Evolutionary conservation across 1,140 invertebrate species (phyloP), one percentile per base, ranked within the genome.

Genomic region (Ips nitidus): DNA sequence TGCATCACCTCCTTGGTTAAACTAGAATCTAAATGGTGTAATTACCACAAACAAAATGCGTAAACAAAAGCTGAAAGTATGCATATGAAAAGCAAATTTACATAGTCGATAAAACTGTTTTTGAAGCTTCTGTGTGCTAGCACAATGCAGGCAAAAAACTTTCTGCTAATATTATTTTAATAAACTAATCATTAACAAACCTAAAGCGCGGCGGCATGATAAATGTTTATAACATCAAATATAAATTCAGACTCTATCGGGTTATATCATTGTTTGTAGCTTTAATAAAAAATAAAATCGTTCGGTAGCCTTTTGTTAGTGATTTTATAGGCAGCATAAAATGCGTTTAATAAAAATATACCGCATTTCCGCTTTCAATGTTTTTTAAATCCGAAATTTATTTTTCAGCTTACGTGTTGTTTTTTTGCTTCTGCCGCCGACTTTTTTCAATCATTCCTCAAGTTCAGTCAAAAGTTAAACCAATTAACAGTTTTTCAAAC

Each of bases 181-280:
- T 62, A 64, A 64, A 64, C 61, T 53, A 64, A 64, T 64, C 37
- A 64, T 53, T 7, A 45, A 50, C 61, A 53, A 64, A 64, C 59
- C 47, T 64, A 64, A 52, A 64, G 53, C 37, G 38, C n/a, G 41
- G 36, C 61, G 47, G 6, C 39, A 22, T 41, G 61, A 64, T 64
- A 64, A 64, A 64, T 64, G 47, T 64, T 64, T 64, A 64, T 53
- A 64, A 62, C 60, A 50, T 52, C 42, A 62, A 62, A 62, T 62
- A 52, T 62, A 59, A 59, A 52, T 62, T 47, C 45, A 62, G 45
- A 62, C 42, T 62, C 45, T 62, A 50, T 62, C 36, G 45, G 22
- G 43, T 52, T 62, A 39, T 62, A 52, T 50, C 42, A 62, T 38
- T 50, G 45, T 62, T 38, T 50, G 43, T 52, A 62, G 60, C 60